Percentiles rank a stretch among this genome's conserved stretches.
phyloP scores from a whole-genome alignment of 2,797 vertebrate genomes.

The Pyrrhura leucotis region DNA sequence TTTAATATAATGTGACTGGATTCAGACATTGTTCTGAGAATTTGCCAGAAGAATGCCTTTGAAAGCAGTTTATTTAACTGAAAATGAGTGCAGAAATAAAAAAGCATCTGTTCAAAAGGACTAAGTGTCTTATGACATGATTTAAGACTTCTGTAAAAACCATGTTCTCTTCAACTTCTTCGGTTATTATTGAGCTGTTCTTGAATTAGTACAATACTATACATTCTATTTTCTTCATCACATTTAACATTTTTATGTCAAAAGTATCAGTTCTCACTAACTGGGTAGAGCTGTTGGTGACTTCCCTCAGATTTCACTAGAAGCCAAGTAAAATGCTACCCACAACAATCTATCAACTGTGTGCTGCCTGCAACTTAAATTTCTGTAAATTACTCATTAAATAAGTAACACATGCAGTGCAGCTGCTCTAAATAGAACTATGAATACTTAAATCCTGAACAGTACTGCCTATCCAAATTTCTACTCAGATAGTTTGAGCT shows the following conservation, averaged over 20 bases:
- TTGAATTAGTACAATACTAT: background rate
- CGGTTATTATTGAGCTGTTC: background rate
- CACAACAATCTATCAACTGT: conserved; percentile 5
- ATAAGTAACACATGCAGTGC: background rate
- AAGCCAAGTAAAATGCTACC: background rate
- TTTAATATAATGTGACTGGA: background rate
- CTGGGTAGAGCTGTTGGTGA: background rate
- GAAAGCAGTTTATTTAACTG: background rate
- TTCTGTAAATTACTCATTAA: background rate
- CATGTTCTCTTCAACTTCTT: background rate
- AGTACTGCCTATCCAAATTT: background rate
- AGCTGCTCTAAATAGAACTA: background rate
- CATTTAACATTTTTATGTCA: background rate
- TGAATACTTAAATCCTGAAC: background rate
- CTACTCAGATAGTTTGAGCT: background rate
- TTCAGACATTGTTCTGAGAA: background rate
- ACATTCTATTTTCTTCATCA: background rate
- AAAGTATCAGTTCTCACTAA: background rate
- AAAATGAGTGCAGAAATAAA: background rate
- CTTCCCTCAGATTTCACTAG: background rate
- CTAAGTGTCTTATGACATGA: background rate
- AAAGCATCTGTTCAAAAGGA: background rate
- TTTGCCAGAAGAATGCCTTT: background rate
- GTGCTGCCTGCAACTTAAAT: background rate
- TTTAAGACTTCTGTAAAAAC: background rate